These are phyloP conservation scores for Triplophysa dalaica DNA, from an alignment of 2,113 vertebrate species.

Conservation along the genomic window DNA sequence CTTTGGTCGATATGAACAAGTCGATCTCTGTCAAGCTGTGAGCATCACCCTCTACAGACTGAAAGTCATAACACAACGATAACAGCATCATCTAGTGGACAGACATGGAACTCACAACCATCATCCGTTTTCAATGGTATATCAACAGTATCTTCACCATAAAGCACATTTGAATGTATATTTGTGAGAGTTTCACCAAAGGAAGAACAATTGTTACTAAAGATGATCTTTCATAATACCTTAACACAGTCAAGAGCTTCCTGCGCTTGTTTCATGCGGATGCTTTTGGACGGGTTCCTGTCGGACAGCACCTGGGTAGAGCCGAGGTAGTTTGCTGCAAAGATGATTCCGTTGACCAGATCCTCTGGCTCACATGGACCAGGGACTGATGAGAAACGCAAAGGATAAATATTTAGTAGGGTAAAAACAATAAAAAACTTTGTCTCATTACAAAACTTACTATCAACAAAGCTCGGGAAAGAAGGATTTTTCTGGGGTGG, in stretches of 20 bases:
- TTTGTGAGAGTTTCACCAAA: not conserved
- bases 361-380: conserved; percentile 98
- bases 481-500: conserved; percentile 89
- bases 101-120: conserved; percentile 6
- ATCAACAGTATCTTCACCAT: too few relatives aligned
- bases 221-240: conserved; percentile 69
- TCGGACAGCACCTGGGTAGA: conserved; percentile 95
- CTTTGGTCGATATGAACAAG: conserved; percentile 97
- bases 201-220: too few relatives aligned
- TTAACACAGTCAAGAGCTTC: conserved; percentile 94
- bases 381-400: conserved; percentile 78
- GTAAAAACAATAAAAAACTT: too few relatives aligned
- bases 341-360: conserved; percentile 98
- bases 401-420: not conserved
- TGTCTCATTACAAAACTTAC: conserved; percentile 74
- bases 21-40: conserved; percentile 94
- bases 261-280: conserved; percentile 96
- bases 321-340: conserved; percentile 97
- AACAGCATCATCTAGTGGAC: conserved; percentile 52
- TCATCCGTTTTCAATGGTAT: not conserved
- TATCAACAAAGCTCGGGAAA: conserved; percentile 97
- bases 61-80: conserved; percentile 39
- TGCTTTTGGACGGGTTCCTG: conserved; percentile 93
- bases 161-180: too few relatives aligned
- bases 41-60: conserved; percentile 80